Evolutionary conservation across 2,113 vertebrate genomes (phyloP).

Genomic region (Xiphophorus maculatus): DNA sequence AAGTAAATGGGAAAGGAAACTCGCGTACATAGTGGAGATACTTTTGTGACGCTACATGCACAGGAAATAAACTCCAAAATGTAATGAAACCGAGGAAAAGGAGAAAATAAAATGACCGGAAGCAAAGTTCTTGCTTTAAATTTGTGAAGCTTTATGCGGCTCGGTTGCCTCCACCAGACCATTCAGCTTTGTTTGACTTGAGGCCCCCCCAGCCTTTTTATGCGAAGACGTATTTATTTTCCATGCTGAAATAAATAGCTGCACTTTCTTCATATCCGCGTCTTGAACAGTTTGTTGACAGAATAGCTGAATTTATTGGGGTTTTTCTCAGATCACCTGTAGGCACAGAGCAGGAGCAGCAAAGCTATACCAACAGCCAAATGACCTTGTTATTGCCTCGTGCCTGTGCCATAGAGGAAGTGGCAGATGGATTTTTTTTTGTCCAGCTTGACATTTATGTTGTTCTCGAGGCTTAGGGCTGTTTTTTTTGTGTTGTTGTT

Average conservation of each 20-base stretch:
- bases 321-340: conserved; percentile 67
- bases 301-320: conserved; percentile 68
- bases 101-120: conserved; percentile 6
- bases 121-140: conserved; percentile 14
- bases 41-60: conserved; percentile 9
- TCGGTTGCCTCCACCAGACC: conserved; percentile 46
- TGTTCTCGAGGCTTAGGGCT: conserved; percentile 61
- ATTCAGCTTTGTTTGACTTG: conserved; percentile 61
- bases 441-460: conserved; percentile 67
- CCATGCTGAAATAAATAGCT: conserved; percentile 69
- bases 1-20: conserved; percentile 22
- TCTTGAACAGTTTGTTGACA: conserved; percentile 67
- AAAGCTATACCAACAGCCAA: conserved; percentile 69
- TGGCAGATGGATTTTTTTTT: conserved; percentile 67
- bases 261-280: conserved; percentile 62
- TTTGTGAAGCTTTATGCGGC: conserved; percentile 43
- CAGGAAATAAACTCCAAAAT: background rate
- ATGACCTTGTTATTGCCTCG: conserved; percentile 73
- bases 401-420: conserved; percentile 59
- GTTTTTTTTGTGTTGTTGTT: conserved; percentile 8
- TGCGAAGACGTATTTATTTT: conserved; percentile 61
- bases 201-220: conserved; percentile 43
- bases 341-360: conserved; percentile 58
- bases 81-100: conserved; percentile 29
- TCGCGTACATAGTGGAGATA: conserved; percentile 18